Percentiles rank a stretch among this genome's conserved stretches.
These are phyloP conservation scores for Willisornis vidua DNA, from an alignment of 2,113 vertebrate species.

Conservation along the genomic window DNA sequence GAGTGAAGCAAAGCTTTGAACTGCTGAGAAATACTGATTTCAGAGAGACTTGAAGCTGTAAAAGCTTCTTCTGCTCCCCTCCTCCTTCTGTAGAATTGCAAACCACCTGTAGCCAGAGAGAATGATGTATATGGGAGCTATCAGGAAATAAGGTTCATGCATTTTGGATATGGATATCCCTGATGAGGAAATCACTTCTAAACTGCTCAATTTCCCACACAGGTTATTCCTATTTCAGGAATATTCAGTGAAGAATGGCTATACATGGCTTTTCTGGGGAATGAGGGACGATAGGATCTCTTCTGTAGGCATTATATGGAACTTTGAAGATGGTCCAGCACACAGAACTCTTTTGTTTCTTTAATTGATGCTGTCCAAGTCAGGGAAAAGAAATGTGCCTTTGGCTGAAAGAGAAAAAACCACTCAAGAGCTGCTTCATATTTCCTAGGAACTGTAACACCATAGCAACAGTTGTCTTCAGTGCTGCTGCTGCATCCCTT, in stretches of 20 bases:
- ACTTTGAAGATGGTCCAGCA: background rate
- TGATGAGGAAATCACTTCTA: constrained; percentile 9
- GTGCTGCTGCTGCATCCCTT: background rate
- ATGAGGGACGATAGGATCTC: background rate
- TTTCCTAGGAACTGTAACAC: constrained; percentile 3
- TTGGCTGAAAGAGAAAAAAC: background rate
- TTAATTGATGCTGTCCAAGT: background rate
- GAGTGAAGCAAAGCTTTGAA: background rate
- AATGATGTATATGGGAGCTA: background rate
- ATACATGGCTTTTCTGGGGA: background rate
- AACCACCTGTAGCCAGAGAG: background rate
- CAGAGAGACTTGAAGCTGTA: background rate
- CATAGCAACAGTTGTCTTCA: constrained; percentile 54
- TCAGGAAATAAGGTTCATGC: background rate
- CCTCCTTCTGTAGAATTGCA: background rate
- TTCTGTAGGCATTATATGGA: background rate
- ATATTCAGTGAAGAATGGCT: background rate
- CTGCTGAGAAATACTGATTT: background rate
- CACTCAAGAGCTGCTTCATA: background rate
- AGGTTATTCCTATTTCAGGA: background rate
- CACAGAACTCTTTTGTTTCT: background rate
- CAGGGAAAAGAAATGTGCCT: constrained; percentile 6
- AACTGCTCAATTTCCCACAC: background rate
- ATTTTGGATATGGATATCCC: background rate
- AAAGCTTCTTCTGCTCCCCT: background rate